Conservation (phyloP, 2,888 invertebrate species). For the Drosophila ustulata region DNA sequence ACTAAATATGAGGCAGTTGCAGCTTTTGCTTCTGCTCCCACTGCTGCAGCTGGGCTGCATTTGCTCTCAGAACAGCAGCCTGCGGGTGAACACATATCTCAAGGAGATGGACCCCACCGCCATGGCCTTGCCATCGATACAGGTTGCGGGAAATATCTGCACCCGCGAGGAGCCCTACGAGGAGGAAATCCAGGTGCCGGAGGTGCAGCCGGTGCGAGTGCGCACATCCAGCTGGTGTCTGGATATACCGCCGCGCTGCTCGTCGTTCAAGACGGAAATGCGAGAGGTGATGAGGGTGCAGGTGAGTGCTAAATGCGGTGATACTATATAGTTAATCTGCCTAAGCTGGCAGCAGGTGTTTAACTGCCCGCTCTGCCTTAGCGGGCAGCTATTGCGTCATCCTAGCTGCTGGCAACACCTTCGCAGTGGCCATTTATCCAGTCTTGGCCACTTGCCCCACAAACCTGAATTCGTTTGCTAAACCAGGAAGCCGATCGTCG, state of each 20-base stretch:
- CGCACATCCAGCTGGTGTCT: constrained; percentile 92
- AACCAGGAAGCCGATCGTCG: constrained; percentile 65
- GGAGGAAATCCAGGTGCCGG: constrained; percentile 82
- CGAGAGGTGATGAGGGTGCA: constrained; percentile 89
- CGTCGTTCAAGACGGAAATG: constrained; percentile 89
- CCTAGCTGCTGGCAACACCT: constrained; percentile 63
- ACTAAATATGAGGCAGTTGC: constrained; percentile 28
- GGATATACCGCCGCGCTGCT: constrained; percentile 92
- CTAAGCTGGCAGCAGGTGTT: constrained; percentile 41
- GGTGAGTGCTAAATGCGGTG: constrained; percentile 85
- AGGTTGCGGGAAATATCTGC: constrained; percentile 77
- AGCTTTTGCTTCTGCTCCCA: constrained; percentile 30
- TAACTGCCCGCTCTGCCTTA: constrained; percentile 69
- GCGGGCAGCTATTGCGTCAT: constrained; percentile 59
- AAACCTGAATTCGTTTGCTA: constrained; percentile 66
- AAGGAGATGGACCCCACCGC: constrained; percentile 59
- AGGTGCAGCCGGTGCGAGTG: constrained; percentile 88
- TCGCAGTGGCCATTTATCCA: constrained; percentile 48
- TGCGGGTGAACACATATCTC: constrained; percentile 69
- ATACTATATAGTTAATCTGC: constrained; percentile 1
- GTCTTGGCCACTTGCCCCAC: constrained; percentile 66
- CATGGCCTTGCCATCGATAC: constrained; percentile 56
- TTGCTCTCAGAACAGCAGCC: constrained; percentile 56
- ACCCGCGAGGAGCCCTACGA: constrained; percentile 86
- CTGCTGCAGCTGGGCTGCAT: constrained; percentile 30